Evolutionary conservation across 2,888 invertebrate genomes (phyloP).

Genomic region (Apomyelois bistriatella): DNA sequence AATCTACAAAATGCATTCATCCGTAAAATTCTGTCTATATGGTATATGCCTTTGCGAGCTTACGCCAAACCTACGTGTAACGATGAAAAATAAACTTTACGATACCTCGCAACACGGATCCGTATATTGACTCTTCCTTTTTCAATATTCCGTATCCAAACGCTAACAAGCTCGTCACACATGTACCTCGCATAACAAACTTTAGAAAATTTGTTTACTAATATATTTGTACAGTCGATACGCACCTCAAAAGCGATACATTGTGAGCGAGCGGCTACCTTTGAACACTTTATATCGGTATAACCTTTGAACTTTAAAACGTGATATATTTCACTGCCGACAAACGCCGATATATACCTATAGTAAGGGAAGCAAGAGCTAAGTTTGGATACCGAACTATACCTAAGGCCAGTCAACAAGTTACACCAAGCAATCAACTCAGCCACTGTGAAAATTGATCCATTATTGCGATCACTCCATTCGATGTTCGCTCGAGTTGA

Average conservation of each 20-base stretch:
- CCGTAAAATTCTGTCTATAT: neutral
- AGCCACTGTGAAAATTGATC: constrained; percentile 3
- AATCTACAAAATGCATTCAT: neutral
- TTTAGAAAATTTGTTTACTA: constrained; percentile 1
- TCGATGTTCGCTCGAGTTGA: neutral
- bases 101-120: neutral
- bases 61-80: constrained; percentile 1
- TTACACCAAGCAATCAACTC: neutral
- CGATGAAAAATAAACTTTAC: constrained; percentile 5
- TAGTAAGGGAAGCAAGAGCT: neutral
- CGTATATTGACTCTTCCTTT: constrained; percentile 1
- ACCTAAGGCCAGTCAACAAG: constrained; percentile 2
- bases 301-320: constrained; percentile 1
- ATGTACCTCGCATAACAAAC: neutral
- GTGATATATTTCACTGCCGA: neutral
- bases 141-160: constrained; percentile 2
- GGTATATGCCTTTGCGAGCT: neutral
- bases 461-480: constrained; percentile 3
- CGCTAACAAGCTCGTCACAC: constrained; percentile 9
- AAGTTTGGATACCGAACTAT: neutral
- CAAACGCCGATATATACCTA: neutral
- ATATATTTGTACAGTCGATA: constrained; percentile 7
- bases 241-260: neutral
- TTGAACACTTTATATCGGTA: neutral
- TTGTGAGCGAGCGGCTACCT: neutral